phyloP scores from a whole-genome alignment of 2,888 invertebrate species.

The Drosophila kambysellisi region DNA sequence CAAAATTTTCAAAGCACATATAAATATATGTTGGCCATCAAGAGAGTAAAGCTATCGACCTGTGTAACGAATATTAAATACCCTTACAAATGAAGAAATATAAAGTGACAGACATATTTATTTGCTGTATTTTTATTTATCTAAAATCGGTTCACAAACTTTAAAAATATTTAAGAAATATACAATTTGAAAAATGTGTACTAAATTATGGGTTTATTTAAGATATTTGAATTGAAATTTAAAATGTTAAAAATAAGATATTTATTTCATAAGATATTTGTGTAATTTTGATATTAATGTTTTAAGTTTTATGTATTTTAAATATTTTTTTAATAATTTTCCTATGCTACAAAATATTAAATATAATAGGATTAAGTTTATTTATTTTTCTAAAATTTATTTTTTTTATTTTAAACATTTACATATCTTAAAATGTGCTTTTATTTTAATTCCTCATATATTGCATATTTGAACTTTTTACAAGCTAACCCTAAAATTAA shows the following conservation, averaged over 20 bases:
- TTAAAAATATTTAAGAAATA: not conserved
- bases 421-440: not conserved
- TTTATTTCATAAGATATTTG: accelerated
- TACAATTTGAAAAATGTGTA: not conserved
- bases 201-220: not conserved
- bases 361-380: not conserved
- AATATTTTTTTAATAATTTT: not conserved
- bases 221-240: not conserved
- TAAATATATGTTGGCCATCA: not conserved
- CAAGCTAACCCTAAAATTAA: not conserved
- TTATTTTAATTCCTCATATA: not conserved
- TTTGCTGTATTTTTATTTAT: not conserved
- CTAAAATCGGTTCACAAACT: not conserved
- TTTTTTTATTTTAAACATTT: not conserved
- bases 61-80: constrained; percentile 10
- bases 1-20: constrained; percentile 5
- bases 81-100: constrained; percentile 1
- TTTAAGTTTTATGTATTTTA: accelerated
- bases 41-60: accelerated
- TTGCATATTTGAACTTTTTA: not conserved
- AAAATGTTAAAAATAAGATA: not conserved
- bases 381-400: not conserved
- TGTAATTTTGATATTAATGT: not conserved
- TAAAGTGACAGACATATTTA: not conserved
- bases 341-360: not conserved